Conservation (phyloP, 1,140 invertebrate genomes). For the Drosophila suzukii region DNA sequence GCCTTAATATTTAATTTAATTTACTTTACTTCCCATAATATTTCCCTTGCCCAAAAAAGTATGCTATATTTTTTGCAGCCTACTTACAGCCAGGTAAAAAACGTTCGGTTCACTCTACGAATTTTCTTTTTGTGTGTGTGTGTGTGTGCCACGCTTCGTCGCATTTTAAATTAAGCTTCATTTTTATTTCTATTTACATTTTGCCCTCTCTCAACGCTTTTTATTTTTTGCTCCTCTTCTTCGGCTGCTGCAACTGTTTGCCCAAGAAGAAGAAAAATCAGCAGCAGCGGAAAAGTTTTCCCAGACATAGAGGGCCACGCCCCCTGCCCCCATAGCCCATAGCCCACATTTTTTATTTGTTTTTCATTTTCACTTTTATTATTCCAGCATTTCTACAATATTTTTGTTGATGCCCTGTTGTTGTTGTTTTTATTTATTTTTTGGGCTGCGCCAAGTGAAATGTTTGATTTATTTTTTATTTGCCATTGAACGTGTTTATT, state of each 20-base stretch:
- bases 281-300: constrained; percentile 46
- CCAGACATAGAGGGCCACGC: constrained; percentile 24
- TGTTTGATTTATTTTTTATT: constrained; percentile 78
- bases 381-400: constrained; percentile 68
- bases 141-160: constrained; percentile 66
- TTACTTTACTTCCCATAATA: background rate
- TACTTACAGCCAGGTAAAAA: background rate
- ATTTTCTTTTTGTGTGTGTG: constrained; percentile 25
- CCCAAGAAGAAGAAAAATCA: constrained; percentile 24
- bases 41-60: background rate
- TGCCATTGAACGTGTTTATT: constrained; percentile 67
- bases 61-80: background rate
- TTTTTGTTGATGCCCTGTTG: constrained; percentile 53
- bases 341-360: constrained; percentile 61
- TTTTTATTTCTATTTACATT: constrained; percentile 83
- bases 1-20: no score
- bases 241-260: constrained; percentile 65
- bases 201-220: constrained; percentile 50
- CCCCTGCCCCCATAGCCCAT: constrained; percentile 7
- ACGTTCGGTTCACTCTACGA: background rate
- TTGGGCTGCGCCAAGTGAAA: constrained; percentile 62
- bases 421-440: constrained; percentile 44
- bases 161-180: constrained; percentile 82
- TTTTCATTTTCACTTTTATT: constrained; percentile 80
- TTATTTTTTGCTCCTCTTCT: background rate